Conservation (phyloP, 2,888 invertebrate genomes). For the Leptura quadrifasciata region DNA sequence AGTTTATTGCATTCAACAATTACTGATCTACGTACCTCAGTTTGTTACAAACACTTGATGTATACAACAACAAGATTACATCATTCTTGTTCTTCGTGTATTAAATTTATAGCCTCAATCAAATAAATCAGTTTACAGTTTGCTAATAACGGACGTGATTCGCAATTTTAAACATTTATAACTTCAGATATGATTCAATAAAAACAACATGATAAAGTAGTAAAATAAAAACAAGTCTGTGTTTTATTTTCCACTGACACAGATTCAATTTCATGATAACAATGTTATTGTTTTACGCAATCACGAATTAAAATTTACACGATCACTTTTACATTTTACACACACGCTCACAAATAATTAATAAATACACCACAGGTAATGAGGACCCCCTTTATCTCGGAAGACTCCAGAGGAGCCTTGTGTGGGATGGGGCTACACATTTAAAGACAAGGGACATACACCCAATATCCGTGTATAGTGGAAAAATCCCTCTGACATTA, state of each 20-base stretch:
- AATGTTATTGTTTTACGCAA: conserved; percentile 10
- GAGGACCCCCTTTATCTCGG: too few relatives aligned
- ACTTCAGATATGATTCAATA: background rate
- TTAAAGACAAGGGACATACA: too few relatives aligned
- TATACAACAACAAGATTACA: background rate
- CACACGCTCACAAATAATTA: background rate
- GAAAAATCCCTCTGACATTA: too few relatives aligned
- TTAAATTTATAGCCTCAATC: background rate
- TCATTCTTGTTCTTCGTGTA: background rate
- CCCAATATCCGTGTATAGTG: too few relatives aligned
- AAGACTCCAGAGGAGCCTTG: too few relatives aligned
- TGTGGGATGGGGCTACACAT: too few relatives aligned
- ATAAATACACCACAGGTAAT: too few relatives aligned
- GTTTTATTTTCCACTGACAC: conserved; percentile 9
- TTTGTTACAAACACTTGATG: too few relatives aligned
- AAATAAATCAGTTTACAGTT: background rate
- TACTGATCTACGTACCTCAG: too few relatives aligned
- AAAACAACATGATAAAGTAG: background rate
- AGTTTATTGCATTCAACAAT: too few relatives aligned
- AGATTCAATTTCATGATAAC: conserved; percentile 15
- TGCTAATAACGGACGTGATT: background rate
- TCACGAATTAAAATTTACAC: background rate
- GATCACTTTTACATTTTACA: background rate
- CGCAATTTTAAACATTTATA: background rate
- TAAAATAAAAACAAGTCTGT: background rate